Conservation (phyloP, 2,888 invertebrate species). For the Watsonalla binaria region DNA sequence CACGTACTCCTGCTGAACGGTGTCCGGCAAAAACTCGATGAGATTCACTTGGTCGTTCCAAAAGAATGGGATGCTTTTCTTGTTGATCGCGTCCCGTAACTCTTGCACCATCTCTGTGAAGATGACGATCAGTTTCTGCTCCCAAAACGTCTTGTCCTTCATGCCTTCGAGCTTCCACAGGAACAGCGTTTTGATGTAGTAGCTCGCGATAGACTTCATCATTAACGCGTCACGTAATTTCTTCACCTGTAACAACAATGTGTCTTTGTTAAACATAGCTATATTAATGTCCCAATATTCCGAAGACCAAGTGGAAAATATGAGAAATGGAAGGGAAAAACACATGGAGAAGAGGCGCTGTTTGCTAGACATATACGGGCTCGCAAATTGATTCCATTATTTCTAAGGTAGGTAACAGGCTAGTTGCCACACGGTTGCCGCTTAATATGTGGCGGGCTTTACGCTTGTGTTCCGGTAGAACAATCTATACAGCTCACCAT, state of each 20-base stretch:
- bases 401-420: no score
- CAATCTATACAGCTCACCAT: conserved; percentile 36
- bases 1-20: conserved; percentile 41
- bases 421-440: no score
- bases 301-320: no score
- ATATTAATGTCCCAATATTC: no score
- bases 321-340: no score
- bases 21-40: conserved; percentile 46
- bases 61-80: conserved; percentile 52
- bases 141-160: conserved; percentile 54
- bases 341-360: no score
- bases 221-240: conserved; percentile 69
- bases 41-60: conserved; percentile 60
- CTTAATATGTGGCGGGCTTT: no score
- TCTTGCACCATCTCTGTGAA: conserved; percentile 55
- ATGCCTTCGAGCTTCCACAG: conserved; percentile 57
- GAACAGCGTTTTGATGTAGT: conserved; percentile 78
- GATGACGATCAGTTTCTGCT: conserved; percentile 43
- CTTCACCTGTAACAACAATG: conserved; percentile 49
- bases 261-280: no score
- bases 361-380: no score
- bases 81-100: conserved; percentile 38
- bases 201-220: conserved; percentile 71
- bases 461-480: no score
- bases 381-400: no score